phyloP scores from a whole-genome alignment of 2,888 invertebrate genomes.

The Cremastobaeus sp. region DNA sequence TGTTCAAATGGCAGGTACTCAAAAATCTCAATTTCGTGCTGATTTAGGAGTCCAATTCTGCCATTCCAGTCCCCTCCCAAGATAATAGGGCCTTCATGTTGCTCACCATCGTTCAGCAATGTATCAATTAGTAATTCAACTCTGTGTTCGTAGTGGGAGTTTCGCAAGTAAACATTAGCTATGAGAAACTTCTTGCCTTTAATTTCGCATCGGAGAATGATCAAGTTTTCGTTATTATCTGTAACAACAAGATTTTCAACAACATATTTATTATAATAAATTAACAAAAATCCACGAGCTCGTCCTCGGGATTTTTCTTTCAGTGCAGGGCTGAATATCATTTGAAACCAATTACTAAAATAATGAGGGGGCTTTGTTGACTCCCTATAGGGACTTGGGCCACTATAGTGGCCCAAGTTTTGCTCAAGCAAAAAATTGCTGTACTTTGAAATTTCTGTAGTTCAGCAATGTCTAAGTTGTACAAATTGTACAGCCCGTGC shows the following conservation, averaged over 20 bases:
- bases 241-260: not conserved
- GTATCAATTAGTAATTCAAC: slow-evolving; percentile 2
- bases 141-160: slow-evolving; percentile 1
- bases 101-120: not conserved
- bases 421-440: slow-evolving; percentile 6
- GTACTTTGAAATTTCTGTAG: not conserved
- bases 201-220: slow-evolving; percentile 3
- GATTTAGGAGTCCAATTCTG: not conserved
- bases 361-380: too few species aligned
- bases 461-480: not conserved
- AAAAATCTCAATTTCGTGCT: not conserved
- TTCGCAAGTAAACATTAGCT: slow-evolving; percentile 10
- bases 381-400: too few species aligned
- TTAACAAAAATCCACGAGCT: not conserved
- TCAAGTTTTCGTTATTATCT: slow-evolving; percentile 4
- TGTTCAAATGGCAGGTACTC: not conserved
- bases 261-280: not conserved
- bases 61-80: slow-evolving; percentile 15
- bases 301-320: slow-evolving; percentile 4
- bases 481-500: slow-evolving; percentile 2
- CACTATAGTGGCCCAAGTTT: too few species aligned
- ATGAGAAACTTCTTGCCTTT: slow-evolving; percentile 8
- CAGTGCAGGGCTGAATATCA: not conserved
- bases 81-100: slow-evolving; percentile 9
- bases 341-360: too few species aligned